Evolutionary conservation across 2,113 vertebrate genomes (phyloP).

Genomic region (Lophochroa leadbeateri): DNA sequence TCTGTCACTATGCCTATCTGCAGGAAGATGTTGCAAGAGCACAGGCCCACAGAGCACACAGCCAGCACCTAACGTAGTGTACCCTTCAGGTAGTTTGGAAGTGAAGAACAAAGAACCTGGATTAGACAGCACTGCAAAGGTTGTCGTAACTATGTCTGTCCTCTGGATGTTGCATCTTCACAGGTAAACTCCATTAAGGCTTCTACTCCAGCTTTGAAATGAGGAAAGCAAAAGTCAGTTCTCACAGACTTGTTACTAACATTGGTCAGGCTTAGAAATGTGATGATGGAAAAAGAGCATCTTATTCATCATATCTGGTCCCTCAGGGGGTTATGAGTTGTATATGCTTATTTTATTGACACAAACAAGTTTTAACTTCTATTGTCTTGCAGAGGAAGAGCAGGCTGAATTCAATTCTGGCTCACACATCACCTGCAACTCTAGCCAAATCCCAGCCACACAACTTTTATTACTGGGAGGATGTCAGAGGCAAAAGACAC

Average conservation of each 20-base stretch:
- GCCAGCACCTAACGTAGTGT: neutral
- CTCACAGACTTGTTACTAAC: constrained; percentile 3
- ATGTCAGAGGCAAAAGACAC: constrained; percentile 63
- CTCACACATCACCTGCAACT: constrained; percentile 29
- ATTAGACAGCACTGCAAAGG: neutral
- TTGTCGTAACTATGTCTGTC: neutral
- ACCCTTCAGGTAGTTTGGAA: neutral
- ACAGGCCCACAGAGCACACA: neutral
- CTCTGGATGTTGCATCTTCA: neutral
- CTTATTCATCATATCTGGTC: constrained; percentile 23
- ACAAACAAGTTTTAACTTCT: constrained; percentile 47
- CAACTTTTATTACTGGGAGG: constrained; percentile 58
- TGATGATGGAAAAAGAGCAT: constrained; percentile 39
- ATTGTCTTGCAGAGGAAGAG: constrained; percentile 52
- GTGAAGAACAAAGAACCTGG: neutral
- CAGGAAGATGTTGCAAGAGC: neutral
- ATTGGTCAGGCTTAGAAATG: neutral
- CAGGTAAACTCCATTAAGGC: neutral
- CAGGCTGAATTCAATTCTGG: constrained; percentile 46
- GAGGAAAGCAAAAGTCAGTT: neutral
- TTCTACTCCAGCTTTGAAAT: neutral
- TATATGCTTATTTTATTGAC: constrained; percentile 46
- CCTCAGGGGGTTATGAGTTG: neutral
- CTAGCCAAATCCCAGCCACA: constrained; percentile 55
- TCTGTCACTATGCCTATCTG: neutral